Evolutionary conservation across 2,888 invertebrate genomes (phyloP), one percentile per base, ranked within the genome.

Genomic region (Cinara cedri): DNA sequence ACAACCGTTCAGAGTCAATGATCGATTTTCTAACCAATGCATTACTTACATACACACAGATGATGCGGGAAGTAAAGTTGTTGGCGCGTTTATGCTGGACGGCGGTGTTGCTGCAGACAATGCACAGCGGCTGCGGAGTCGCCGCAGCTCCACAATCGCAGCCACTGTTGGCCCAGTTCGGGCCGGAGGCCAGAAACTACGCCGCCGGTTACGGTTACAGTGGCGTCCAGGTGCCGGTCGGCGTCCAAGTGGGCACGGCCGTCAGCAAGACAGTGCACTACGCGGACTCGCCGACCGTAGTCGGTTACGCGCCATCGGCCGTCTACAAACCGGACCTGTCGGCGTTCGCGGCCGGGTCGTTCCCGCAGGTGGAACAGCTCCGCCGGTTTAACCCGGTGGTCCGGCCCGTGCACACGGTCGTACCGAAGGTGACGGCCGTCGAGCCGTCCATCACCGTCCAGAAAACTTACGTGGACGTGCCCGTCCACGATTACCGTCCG

Each of bases 281-380:
- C 44, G 76, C 60, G 16, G 76, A 68, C 57, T 10, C 49, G 14
- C 60, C 68, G 21, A 10, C 55, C 14, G 72, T 71, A 10, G 80
- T 81, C n/a, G 82, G 82, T 44, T 82, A 82, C 63, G 65, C 70
- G n/a, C 75, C 81, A 19, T 80, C 82, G 24, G 60, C 81, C 60
- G 71, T 82, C 10, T 82, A 78, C 68, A 82, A 82, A 51, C 82
- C 82, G 16, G 82, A 82, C 55, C 66, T 82, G 51, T 80, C 81
- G 26, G 74, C 81, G 19, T 81, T 72, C 54, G 63, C 65, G 57
- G 49, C 72, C 57, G 63, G 54, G 34, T 49, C 72, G 16, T 78
- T 80, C 90, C 90, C 83, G 90, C 88, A 85, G 90, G 90, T 82
- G 90, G 90, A 83, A 90, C 90, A 82, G 90, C 90, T 34, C 89